A percentile compares a stretch with the other conserved stretches of the same genome.
These are phyloP conservation scores for Aphelenchoides fujianensis DNA, from an alignment of 1,140 invertebrate genomes.

Conservation along the genomic window DNA sequence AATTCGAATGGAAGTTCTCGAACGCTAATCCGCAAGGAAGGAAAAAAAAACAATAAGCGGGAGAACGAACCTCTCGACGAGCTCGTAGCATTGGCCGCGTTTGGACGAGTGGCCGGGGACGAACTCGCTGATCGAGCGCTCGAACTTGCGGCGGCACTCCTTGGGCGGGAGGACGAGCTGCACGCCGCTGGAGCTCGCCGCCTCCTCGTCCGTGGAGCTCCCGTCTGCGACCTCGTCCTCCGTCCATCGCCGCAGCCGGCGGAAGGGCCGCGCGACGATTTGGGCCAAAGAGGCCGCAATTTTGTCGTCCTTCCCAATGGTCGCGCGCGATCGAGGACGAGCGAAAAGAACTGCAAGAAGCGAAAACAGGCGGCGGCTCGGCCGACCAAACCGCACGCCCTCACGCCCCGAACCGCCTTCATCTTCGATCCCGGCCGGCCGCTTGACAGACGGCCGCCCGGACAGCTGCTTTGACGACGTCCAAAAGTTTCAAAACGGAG, in stretches of 20 bases:
- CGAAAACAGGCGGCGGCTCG: background rate
- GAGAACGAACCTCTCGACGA: slow-evolving; percentile 8
- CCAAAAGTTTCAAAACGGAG: too few relatives aligned
- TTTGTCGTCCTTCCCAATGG: background rate
- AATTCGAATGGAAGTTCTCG: too few relatives aligned
- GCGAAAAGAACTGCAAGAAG: background rate
- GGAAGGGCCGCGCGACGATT: background rate
- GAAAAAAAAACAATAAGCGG: too few relatives aligned
- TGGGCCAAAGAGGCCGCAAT: background rate
- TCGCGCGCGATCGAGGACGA: too few relatives aligned
- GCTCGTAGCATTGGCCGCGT: slow-evolving; percentile 1
- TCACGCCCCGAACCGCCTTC: slow-evolving; percentile 22
- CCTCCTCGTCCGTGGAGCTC: background rate
- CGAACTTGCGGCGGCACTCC: background rate
- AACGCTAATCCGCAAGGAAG: too few relatives aligned
- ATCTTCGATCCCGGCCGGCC: background rate
- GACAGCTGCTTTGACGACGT: too few relatives aligned
- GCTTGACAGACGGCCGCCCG: too few relatives aligned
- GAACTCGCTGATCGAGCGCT: background rate
- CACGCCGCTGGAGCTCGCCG: background rate
- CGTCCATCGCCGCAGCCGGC: background rate
- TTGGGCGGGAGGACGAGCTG: background rate
- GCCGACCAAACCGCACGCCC: slow-evolving; percentile 3
- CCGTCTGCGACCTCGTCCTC: background rate
- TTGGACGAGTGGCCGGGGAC: background rate